phyloP scores from a whole-genome alignment of 2,797 vertebrate species.

The Helarctos malayanus region DNA sequence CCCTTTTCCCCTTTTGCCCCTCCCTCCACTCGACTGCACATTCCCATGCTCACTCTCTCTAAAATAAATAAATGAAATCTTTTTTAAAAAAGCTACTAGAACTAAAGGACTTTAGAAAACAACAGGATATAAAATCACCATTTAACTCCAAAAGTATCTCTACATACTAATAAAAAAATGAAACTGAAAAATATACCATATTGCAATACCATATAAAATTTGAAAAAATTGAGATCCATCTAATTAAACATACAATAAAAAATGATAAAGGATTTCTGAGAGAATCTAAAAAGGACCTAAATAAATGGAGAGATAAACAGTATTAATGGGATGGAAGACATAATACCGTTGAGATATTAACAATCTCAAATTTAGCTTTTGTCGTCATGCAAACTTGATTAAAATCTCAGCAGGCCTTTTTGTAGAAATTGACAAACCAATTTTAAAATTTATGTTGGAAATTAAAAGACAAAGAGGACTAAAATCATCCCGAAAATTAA shows the following conservation, averaged over 20 bases:
- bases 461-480: neutral
- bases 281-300: neutral
- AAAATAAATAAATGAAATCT: neutral
- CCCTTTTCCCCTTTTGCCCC: neutral
- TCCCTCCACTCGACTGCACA: neutral
- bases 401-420: neutral
- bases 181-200: neutral
- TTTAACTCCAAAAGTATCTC: neutral
- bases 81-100: neutral
- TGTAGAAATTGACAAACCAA: neutral
- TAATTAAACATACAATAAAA: conserved; percentile 7
- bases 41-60: neutral
- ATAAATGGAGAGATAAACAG: neutral
- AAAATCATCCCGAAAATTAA: neutral
- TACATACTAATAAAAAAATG: neutral
- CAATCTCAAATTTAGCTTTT: neutral
- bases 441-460: neutral
- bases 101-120: neutral
- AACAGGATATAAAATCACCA: neutral
- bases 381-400: neutral
- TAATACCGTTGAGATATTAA: neutral
- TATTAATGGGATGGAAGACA: neutral
- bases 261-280: neutral
- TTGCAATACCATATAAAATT: neutral
- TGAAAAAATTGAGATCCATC: conserved; percentile 4